Conservation (phyloP, 2,113 vertebrate genomes). For the Scartelaos histophorus region DNA sequence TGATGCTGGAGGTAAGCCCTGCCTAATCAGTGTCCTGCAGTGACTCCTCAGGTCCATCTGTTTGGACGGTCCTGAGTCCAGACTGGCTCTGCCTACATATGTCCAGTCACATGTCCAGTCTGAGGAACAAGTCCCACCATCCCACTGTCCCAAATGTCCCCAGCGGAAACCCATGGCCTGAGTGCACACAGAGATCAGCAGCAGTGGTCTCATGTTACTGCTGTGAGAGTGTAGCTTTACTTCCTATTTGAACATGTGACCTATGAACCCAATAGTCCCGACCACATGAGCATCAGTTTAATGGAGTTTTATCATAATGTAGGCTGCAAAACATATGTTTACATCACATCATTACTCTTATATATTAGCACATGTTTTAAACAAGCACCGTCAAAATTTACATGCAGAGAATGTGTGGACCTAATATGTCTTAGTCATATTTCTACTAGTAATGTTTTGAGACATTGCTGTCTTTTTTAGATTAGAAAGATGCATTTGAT, state of each 20-base stretch:
- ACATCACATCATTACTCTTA: no score
- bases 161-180: neutral
- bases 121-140: neutral
- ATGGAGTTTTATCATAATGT: neutral
- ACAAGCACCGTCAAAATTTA: no score
- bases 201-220: constrained; percentile 4
- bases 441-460: no score
- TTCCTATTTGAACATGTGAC: constrained; percentile 2
- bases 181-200: neutral
- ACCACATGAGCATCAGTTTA: neutral
- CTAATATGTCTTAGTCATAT: no score
- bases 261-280: neutral
- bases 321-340: no score
- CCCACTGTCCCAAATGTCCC: neutral
- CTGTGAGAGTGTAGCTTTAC: constrained; percentile 1
- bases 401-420: no score
- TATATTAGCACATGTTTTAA: no score
- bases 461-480: no score
- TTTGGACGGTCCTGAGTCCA: constrained; percentile 24
- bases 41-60: constrained; percentile 21
- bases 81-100: constrained; percentile 31
- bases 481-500: no score
- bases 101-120: constrained; percentile 25
- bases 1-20: constrained; percentile 8
- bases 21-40: constrained; percentile 10